Percentiles rank a stretch among this genome's conserved stretches.
Conservation (phyloP, 2,888 invertebrate species). For the Cepaea hortensis region DNA sequence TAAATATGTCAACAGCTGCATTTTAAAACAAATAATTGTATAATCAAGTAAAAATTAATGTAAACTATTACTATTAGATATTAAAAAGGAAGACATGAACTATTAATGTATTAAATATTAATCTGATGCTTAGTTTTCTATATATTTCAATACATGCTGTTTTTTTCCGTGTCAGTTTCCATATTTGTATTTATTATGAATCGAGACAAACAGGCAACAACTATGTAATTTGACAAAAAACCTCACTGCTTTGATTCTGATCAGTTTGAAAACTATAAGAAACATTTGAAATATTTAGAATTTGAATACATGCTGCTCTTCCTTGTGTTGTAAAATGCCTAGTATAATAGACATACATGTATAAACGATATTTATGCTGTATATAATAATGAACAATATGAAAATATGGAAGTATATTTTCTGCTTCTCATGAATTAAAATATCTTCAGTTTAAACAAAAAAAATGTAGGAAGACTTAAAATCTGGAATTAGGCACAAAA, state of each 20-base stretch:
- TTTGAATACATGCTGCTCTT: not conserved
- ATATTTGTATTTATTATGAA: not conserved
- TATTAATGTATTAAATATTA: too few species aligned
- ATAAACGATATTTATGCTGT: not conserved
- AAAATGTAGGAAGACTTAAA: not conserved
- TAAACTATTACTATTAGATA: not conserved
- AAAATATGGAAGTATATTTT: not conserved
- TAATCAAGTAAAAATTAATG: not conserved
- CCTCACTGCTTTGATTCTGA: not conserved
- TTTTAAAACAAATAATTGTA: not conserved
- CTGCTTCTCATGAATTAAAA: not conserved
- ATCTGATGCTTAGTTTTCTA: too few species aligned
- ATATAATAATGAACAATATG: not conserved
- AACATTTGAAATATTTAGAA: not conserved
- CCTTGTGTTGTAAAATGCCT: not conserved
- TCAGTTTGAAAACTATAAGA: not conserved
- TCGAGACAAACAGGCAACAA: not conserved
- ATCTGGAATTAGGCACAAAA: not conserved
- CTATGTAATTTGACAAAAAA: not conserved
- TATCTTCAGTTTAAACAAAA: not conserved
- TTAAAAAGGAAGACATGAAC: too few species aligned
- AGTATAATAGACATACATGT: too few species aligned
- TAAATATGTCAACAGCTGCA: not conserved
- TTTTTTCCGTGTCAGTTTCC: not conserved
- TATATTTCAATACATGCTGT: not conserved